Percentiles rank a stretch among this genome's conserved stretches.
Evolutionary conservation across 2,113 vertebrate species (phyloP).

Genomic region (Brachyhypopomus occidentalis): DNA sequence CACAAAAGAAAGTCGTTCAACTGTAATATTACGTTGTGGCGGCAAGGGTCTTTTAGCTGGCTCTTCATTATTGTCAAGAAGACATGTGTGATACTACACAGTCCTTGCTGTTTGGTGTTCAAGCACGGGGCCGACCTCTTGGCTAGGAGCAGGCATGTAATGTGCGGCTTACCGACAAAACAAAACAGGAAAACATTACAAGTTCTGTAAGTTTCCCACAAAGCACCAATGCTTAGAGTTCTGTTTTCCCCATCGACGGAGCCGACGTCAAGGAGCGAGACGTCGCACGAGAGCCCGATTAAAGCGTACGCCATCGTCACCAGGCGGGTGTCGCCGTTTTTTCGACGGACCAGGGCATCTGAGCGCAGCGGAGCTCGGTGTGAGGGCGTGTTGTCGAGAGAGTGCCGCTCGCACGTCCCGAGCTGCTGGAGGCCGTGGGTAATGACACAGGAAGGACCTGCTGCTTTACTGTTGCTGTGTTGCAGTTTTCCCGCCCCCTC

Average conservation of each 20-base stretch:
- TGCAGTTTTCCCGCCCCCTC: constrained; percentile 63
- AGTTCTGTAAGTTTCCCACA: no score
- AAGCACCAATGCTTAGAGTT: neutral
- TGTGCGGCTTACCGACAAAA: no score
- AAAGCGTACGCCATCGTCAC: neutral
- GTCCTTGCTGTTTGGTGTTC: no score
- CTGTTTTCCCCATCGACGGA: neutral
- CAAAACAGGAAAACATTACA: no score
- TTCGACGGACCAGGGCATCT: neutral
- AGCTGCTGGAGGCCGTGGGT: constrained; percentile 71
- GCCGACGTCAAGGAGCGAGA: neutral
- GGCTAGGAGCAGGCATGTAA: no score
- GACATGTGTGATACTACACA: no score
- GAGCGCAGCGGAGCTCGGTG: constrained; percentile 13
- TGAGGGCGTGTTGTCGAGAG: constrained; percentile 60
- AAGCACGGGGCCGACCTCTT: no score
- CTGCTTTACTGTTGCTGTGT: constrained; percentile 80
- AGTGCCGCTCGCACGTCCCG: constrained; percentile 57
- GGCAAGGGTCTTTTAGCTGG: no score
- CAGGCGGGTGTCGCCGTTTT: neutral
- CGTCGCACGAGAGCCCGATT: neutral
- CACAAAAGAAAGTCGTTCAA: neutral
- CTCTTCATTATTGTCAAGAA: no score
- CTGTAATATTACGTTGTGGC: no score
- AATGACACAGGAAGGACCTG: constrained; percentile 77